Percentiles rank a stretch among this genome's conserved stretches.
phyloP scores from a whole-genome alignment of 2,888 invertebrate species.

The Epinotia demarniana region DNA sequence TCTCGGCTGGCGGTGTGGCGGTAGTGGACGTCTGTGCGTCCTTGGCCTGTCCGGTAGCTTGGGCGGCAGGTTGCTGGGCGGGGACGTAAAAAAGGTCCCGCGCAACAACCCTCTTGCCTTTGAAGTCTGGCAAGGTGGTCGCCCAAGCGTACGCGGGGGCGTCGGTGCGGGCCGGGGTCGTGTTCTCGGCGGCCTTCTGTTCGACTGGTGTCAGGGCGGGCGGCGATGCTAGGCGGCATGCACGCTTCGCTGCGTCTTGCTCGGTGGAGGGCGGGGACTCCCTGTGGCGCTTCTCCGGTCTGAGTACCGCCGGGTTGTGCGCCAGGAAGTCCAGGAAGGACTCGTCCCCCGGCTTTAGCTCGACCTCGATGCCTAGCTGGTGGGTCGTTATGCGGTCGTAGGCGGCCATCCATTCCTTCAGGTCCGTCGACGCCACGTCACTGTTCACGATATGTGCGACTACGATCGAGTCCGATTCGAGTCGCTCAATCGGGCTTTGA shows the following conservation, averaged over 20 bases:
- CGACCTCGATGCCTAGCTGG: not conserved
- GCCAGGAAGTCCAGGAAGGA: not conserved
- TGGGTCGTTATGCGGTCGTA: not conserved
- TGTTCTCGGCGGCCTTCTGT: no score
- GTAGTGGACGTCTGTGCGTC: not conserved
- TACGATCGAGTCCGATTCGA: not conserved
- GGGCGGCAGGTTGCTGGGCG: not conserved
- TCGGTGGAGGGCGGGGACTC: not conserved
- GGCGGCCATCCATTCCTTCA: constrained; percentile 1
- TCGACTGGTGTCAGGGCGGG: no score
- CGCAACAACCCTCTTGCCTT: no score
- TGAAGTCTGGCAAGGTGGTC: no score
- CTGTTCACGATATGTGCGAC: not conserved
- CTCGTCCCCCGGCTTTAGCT: not conserved
- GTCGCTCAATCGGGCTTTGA: not conserved
- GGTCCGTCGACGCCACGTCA: not conserved
- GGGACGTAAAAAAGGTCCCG: no score
- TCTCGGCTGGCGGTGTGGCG: not conserved
- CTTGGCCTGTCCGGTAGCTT: not conserved
- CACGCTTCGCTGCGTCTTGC: not conserved
- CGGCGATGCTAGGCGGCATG: no score
- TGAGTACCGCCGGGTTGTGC: not conserved
- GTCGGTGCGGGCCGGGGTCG: no score
- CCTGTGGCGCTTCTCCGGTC: not conserved
- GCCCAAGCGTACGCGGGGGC: no score